phyloP scores from a whole-genome alignment of 2,888 invertebrate species.

The Ophion costatus region DNA sequence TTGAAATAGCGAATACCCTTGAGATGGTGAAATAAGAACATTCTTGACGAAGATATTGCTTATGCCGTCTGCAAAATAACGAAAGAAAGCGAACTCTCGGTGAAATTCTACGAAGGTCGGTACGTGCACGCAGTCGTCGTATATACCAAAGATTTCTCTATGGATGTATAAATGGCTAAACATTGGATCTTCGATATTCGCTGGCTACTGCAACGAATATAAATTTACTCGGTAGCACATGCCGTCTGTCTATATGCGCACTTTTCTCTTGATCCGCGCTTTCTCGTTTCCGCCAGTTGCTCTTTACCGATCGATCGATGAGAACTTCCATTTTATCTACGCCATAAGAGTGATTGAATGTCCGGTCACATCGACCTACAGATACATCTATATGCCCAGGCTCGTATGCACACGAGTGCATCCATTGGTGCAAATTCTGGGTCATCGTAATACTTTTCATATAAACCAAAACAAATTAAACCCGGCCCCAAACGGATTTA shows the following conservation, averaged over 20 bases:
- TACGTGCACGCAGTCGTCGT: background rate
- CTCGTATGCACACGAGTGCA: background rate
- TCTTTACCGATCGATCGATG: conserved; percentile 24
- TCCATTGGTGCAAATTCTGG: background rate
- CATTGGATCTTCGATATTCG: background rate
- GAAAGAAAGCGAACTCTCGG: background rate
- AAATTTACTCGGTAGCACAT: background rate
- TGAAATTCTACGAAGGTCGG: background rate
- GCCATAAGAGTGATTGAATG: conserved; percentile 22
- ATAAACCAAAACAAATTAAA: background rate
- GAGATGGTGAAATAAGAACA: background rate
- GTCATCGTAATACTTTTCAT: background rate
- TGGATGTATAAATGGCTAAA: conserved; percentile 1
- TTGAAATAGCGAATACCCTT: too few species aligned
- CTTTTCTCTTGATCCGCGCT: conserved; percentile 19
- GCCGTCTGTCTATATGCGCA: background rate
- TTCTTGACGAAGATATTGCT: conserved; percentile 1
- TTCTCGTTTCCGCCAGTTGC: conserved; percentile 13
- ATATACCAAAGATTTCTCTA: background rate
- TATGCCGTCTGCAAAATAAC: background rate
- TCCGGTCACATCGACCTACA: conserved; percentile 28
- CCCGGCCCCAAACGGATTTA: background rate
- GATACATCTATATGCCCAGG: background rate
- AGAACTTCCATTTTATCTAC: conserved; percentile 17
- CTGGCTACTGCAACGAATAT: background rate